phyloP scores from a whole-genome alignment of 2,888 invertebrate genomes.

The Acrobasis suavella region DNA sequence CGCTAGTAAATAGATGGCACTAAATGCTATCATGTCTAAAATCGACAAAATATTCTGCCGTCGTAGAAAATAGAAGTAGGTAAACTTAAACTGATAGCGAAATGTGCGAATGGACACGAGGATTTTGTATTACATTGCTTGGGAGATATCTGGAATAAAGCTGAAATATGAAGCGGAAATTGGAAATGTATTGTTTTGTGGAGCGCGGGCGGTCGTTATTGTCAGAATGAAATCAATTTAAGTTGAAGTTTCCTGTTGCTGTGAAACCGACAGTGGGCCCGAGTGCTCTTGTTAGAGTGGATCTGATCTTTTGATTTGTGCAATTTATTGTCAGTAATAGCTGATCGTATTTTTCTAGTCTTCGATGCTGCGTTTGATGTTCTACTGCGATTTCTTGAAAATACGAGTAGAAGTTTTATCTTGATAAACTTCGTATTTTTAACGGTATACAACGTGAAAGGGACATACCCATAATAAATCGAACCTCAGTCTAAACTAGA shows the following conservation, averaged over 20 bases:
- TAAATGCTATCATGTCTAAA: neutral
- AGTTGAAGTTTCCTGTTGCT: constrained; percentile 15
- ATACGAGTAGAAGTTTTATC: neutral
- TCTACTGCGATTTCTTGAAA: neutral
- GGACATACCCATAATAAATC: no score
- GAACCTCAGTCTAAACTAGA: no score
- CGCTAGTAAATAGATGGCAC: neutral
- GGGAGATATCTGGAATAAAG: constrained; percentile 29
- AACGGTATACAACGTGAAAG: no score
- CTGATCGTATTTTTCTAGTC: constrained; percentile 7
- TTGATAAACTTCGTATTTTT: neutral
- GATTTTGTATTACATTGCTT: constrained; percentile 31
- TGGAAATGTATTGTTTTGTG: constrained; percentile 28
- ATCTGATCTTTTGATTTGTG: constrained; percentile 18
- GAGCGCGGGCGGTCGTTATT: constrained; percentile 28
- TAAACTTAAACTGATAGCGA: constrained; percentile 13
- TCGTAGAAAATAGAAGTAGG: constrained; percentile 7
- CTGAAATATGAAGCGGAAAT: constrained; percentile 28
- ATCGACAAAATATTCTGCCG: neutral
- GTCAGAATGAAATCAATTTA: constrained; percentile 29
- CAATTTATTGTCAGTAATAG: constrained; percentile 13
- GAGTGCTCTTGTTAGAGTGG: constrained; percentile 15
- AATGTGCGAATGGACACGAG: constrained; percentile 14
- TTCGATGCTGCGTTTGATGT: neutral
- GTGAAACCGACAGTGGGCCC: constrained; percentile 16